Percentiles rank a stretch among this genome's conserved stretches.
These are phyloP conservation scores for Orycteropus afer DNA, from an alignment of 2,113 vertebrate species.

Conservation along the genomic window DNA sequence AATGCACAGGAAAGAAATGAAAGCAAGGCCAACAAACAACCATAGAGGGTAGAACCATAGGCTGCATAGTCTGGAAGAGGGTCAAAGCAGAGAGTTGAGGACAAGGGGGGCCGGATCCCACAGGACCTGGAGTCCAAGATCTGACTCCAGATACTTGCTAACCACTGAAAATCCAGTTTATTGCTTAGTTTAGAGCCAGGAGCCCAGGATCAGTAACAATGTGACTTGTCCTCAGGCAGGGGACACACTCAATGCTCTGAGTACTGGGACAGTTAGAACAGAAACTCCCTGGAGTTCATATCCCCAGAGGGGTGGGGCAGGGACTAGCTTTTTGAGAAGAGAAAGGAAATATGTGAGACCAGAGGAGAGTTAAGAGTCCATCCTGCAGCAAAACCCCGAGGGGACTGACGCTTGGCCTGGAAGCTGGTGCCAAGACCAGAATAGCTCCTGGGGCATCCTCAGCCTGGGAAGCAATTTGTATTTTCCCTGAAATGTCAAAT, in stretches of 20 bases:
- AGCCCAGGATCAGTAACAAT: background rate
- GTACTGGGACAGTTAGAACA: background rate
- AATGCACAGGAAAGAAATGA: background rate
- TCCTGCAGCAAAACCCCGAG: background rate
- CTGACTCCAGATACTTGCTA: background rate
- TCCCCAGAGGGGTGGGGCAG: background rate
- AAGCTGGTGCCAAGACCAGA: background rate
- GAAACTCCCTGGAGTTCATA: background rate
- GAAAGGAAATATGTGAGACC: background rate
- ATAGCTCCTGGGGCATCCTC: constrained; percentile 27
- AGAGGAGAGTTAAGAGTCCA: background rate
- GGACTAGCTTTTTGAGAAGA: background rate
- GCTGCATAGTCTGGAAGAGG: background rate
- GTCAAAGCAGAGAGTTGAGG: background rate
- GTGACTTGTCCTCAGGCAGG: background rate
- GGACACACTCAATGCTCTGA: background rate
- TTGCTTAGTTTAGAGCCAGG: background rate
- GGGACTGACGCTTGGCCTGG: background rate
- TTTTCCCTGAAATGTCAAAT: background rate
- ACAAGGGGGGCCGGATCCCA: background rate
- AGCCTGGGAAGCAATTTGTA: constrained; percentile 18
- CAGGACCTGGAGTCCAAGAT: background rate
- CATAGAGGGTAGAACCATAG: fast-evolving
- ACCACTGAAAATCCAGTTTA: background rate
- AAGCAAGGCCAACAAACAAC: background rate